A percentile compares a stretch with the other conserved stretches of the same genome.
Evolutionary conservation across 2,888 invertebrate genomes (phyloP).

Genomic region (Oxytorus armatus): DNA sequence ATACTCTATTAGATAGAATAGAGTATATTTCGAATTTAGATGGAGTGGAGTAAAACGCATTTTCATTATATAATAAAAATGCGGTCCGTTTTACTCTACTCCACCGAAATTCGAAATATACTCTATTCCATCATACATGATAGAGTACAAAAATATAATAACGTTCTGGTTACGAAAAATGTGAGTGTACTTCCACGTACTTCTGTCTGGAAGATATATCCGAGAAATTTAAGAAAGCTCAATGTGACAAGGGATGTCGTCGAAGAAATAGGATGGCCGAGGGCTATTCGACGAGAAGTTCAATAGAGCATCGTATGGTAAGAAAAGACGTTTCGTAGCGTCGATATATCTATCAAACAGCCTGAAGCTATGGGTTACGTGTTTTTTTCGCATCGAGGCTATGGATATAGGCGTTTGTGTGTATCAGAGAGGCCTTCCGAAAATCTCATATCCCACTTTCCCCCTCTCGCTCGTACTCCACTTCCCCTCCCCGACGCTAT

Average conservation of each 20-base stretch:
- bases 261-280: slow-evolving; percentile 37
- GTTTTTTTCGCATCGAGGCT: slow-evolving; percentile 44
- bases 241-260: slow-evolving; percentile 11
- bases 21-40: no score
- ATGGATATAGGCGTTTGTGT: slow-evolving; percentile 30
- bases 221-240: slow-evolving; percentile 52
- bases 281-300: slow-evolving; percentile 53
- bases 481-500: background rate
- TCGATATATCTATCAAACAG: slow-evolving; percentile 56
- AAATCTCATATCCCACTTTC: slow-evolving; percentile 51
- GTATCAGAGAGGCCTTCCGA: slow-evolving; percentile 40
- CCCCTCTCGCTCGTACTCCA: slow-evolving; percentile 9
- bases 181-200: background rate
- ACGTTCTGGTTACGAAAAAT: background rate
- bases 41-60: no score
- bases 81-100: no score
- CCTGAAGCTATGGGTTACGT: slow-evolving; percentile 69
- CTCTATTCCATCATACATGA: background rate
- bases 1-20: no score
- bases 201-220: slow-evolving; percentile 30
- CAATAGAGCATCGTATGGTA: slow-evolving; percentile 46
- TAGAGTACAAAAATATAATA: background rate
- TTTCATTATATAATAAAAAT: no score
- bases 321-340: slow-evolving; percentile 62
- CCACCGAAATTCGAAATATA: background rate